Base-by-base conservation (phyloP, 2,113 vertebrate species). In the Carassius carassius region DNA sequence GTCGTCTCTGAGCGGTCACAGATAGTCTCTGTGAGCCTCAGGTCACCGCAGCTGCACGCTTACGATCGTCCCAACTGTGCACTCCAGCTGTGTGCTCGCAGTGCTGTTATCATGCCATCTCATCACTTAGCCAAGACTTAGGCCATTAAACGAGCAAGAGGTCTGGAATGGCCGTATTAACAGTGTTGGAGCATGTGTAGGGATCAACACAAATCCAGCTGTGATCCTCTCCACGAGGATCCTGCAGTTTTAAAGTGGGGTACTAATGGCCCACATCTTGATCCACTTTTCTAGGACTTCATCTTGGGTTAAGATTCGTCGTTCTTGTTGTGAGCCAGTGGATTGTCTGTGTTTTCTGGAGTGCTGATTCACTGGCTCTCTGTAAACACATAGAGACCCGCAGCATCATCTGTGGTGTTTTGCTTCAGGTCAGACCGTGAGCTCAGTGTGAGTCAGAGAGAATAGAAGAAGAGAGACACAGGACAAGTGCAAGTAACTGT, bases 31-130 rank as follows among this genome's bases (percentile, higher is more conserved):
- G 78, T 87, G 67, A 81, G 19, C 84, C 86, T 91, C 86, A n/a
- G 87, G 90, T 90, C 89, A 89, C 80, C 51, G 84, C 89, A 92
- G 89, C 91, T 88, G 90, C 62, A 41, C 73, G 62, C 62, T 51
- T 29, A 14, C 4, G 49, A 51, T 51, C 49, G 49, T 51, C 14
- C 49, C 49, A 85, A 83, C 74, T 86, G 83, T 80, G 82, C 23
- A 17, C 73, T 47, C 79, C 56, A 84, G 81, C 81, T 84, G 76
- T 78, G 37, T 41, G 17, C 41, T 47, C 19, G 16, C 56, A 41
- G 56, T 74, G 62, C 73, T 62, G n/a, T 51, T 16, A 51, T 51
- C 14, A 10, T 21, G 19, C 56, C 56, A 60, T 60, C 56, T 60
- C 58, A 37, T 35, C 23, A 65, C 65, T 78, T 62, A 16, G 19